Evolutionary conservation across 2,113 vertebrate genomes (phyloP), one percentile per base, ranked within the genome.

Genomic region (Pavo muticus): DNA sequence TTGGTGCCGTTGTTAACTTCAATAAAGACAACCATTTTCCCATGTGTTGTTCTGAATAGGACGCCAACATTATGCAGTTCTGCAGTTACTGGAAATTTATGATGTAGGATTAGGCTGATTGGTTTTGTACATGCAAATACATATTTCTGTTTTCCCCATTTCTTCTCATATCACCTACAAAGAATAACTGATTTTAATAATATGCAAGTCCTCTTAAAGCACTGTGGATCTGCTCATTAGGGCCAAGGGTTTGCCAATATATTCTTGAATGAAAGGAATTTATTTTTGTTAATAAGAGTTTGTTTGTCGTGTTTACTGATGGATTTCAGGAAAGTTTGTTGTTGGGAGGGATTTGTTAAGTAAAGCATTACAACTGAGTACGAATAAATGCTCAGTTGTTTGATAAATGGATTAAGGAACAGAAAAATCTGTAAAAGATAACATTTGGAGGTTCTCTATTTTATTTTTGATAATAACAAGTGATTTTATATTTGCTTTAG

Each of bases 321-420:
- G 30, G 76, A 86, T 71, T 88, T 92, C 39, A 65, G 69, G 35
- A 35, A 80, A 75, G 50, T 47, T 19, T 60, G 40, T 27, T 86
- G 10, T 82, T 93, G 42, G 45, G 61, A 91, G 70, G 44, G 77
- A 61, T 81, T 75, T 92, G n/a, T 71, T 90, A 93, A 86, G 73
- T 90, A 70, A 73, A 88, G 70, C 59, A 64, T 35, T 57, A 27
- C 69, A 37, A 78, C 48, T 52, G 64, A 47, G 32, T 71, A 44
- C 23, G 29, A 70, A 20, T 60, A 74, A 77, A 29, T 32, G 1
- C 50, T 85, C 29, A 77, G 54, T 59, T 75, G 44, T 86, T 94
- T 86, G 75, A 50, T 77, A 84, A 91, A 59, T 30, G 76, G 42
- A 64, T 12, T 4, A 60, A 83, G 69, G 14, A 87, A 39, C 39